Percentiles rank a stretch among this genome's conserved stretches.
Evolutionary conservation across 2,797 vertebrate genomes (phyloP).

Genomic region (Stomatorhinus walkeri): DNA sequence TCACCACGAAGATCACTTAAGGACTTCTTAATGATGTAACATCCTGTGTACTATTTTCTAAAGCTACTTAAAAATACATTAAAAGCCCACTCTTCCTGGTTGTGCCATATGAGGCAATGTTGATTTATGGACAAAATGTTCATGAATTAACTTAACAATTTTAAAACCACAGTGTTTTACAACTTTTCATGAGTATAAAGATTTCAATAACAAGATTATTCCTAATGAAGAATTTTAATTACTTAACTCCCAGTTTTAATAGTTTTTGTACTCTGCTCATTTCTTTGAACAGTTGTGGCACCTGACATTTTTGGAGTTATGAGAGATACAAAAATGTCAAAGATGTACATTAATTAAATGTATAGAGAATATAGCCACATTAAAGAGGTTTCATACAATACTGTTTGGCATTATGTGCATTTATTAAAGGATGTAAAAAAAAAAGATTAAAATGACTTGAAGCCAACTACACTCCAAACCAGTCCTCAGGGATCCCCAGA

Average conservation of each 20-base stretch:
- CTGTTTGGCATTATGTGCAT: neutral
- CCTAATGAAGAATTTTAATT: neutral
- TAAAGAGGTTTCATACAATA: neutral
- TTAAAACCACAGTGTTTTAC: neutral
- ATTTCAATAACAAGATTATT: neutral
- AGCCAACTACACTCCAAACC: neutral
- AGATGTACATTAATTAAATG: neutral
- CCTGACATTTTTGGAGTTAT: neutral
- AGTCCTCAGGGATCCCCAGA: neutral
- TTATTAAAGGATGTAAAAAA: neutral
- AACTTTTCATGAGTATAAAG: neutral
- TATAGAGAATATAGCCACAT: neutral
- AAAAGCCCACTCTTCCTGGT: too few species aligned
- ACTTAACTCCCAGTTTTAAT: neutral
- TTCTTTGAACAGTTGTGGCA: neutral
- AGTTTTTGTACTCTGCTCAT: neutral
- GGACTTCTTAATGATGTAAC: too few species aligned
- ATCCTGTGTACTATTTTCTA: too few species aligned
- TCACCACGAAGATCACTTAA: too few species aligned
- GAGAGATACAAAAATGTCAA: neutral
- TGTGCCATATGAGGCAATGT: neutral
- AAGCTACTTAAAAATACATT: too few species aligned
- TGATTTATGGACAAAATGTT: neutral
- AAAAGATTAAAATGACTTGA: neutral
- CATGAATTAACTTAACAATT: neutral